These are phyloP conservation scores for Catharus fuscescens DNA, from an alignment of 2,113 vertebrate species.

Conservation along the genomic window DNA sequence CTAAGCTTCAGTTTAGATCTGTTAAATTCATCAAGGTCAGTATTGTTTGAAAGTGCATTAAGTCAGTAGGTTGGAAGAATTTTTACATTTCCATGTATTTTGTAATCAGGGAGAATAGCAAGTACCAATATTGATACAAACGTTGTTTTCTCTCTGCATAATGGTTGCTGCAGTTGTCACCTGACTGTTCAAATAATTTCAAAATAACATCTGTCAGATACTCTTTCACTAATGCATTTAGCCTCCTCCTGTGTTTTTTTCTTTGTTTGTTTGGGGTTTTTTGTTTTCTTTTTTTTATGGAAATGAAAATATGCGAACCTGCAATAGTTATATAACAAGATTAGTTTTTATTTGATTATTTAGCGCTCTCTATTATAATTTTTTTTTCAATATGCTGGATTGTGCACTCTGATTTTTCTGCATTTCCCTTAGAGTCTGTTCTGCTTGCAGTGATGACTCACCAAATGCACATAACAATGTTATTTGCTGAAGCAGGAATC, in stretches of 20 bases:
- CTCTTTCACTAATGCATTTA: background rate
- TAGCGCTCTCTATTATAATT: background rate
- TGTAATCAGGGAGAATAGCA: background rate
- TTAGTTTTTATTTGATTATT: constrained; percentile 22
- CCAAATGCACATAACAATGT: background rate
- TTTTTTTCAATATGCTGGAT: background rate
- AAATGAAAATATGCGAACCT: background rate
- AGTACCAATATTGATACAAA: background rate
- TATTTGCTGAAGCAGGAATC: background rate
- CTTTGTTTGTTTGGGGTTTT: background rate
- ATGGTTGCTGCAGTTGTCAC: background rate
- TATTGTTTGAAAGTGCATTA: background rate
- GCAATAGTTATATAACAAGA: background rate
- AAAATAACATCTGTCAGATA: background rate
- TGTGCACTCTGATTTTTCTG: background rate
- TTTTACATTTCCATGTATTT: background rate
- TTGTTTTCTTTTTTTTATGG: background rate
- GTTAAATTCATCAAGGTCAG: background rate
- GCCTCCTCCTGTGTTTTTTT: background rate
- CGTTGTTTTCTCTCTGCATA: background rate
- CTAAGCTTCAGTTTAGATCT: background rate
- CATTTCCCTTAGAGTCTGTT: background rate
- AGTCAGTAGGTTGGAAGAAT: background rate
- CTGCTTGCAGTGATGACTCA: constrained; percentile 19
- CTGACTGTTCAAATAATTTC: background rate